A percentile compares a stretch with the other conserved stretches of the same genome.
These are phyloP conservation scores for Planiliza haematocheilus DNA, from an alignment of 2,113 vertebrate species.

Conservation along the genomic window DNA sequence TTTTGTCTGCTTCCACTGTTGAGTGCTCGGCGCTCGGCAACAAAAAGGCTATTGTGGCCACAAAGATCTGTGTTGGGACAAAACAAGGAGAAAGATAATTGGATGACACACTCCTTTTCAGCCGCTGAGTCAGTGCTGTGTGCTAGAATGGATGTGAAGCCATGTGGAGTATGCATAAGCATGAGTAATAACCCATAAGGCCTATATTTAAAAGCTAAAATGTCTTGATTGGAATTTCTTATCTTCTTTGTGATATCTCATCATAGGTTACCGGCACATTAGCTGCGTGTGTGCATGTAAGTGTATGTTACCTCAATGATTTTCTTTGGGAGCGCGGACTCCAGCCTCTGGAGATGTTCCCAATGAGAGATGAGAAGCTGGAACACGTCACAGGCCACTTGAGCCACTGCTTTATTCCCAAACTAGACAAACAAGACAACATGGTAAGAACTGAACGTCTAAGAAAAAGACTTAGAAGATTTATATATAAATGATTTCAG, in stretches of 20 bases:
- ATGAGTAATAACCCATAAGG: constrained; percentile 20
- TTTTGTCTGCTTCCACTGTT: constrained; percentile 94
- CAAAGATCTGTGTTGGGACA: constrained; percentile 89
- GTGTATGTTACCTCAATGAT: constrained; percentile 90
- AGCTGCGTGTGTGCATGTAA: background rate
- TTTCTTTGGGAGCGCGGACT: constrained; percentile 89
- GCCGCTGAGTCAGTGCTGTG: constrained; percentile 40
- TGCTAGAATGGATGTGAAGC: constrained; percentile 41
- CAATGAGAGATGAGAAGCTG: constrained; percentile 94
- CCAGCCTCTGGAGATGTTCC: constrained; percentile 91
- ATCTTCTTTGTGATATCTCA: constrained; percentile 5
- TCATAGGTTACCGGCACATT: background rate
- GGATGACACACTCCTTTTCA: constrained; percentile 68
- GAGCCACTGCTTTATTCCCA: constrained; percentile 93
- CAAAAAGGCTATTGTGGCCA: constrained; percentile 97
- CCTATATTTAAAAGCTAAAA: constrained; percentile 17
- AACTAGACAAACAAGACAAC: constrained; percentile 82
- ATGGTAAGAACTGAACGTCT: too few species aligned
- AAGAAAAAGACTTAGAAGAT: too few species aligned
- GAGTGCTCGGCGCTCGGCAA: constrained; percentile 95
- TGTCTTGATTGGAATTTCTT: too few species aligned
- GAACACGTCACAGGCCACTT: constrained; percentile 94
- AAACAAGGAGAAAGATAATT: constrained; percentile 72
- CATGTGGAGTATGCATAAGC: constrained; percentile 3
- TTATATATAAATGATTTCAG: too few species aligned